Evolutionary conservation across 2,113 vertebrate genomes (phyloP), one percentile per base, ranked within the genome.

Genomic region (Morone saxatilis): DNA sequence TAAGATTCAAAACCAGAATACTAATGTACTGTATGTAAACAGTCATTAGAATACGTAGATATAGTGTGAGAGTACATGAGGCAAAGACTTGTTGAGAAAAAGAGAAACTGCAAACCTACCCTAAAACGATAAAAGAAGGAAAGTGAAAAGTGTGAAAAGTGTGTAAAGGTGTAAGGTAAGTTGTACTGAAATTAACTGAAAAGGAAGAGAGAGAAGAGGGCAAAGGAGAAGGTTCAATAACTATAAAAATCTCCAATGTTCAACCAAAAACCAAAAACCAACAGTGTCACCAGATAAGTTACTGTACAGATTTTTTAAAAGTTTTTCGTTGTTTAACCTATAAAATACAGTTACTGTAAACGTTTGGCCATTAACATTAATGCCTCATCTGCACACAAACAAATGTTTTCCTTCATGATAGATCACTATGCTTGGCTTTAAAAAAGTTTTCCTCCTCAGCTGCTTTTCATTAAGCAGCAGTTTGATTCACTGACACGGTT

Each of bases 401-500:
- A 54, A 63, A 45, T n/a, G 50, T 38, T 7, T 56, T 20, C 47
- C 25, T 43, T 6, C 9, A 8, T 60, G 53, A 78, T 53, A 5
- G 13, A 81, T 76, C 45, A 43, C 54, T 1, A 6, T 3, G 47
- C 57, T 71, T 22, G 25, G 10, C 50, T 47, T 71, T 43, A 1
- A n/a, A 20, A 80, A 75, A 43, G 25, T 67, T 65, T 41, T 71
- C 22, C 71, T 51, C 47, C 63, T 77, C 13, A 8, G 53, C 43
- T 59, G 31, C 31, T 13, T 60, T 87, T 81, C 63, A 79, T 71
- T 63, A 81, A 86, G 1, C 43, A 47, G 38, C 77, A 13, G 63
- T 53, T 71, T 81, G 67, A 88, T 88, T 88, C 71, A 73, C 73
- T 60, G 50, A 54, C 74, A 8, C 10, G 6, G 8, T 90, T 92